Base-by-base conservation (phyloP, 2,797 vertebrate genomes). In the Petrocephalus schoutedeni region DNA sequence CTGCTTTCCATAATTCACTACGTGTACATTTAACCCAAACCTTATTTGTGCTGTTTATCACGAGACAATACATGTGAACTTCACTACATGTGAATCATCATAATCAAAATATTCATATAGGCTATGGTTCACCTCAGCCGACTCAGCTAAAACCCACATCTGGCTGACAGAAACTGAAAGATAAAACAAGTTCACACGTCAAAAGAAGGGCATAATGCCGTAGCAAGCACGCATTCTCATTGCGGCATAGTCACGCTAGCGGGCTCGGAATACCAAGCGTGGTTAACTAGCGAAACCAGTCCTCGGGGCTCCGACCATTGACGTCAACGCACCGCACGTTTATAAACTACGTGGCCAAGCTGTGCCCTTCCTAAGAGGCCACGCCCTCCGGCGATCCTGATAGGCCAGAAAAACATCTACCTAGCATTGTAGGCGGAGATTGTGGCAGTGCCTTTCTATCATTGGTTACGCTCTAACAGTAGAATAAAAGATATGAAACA, bases 241-340 rank as follows among this genome's bases (percentile, higher is more conserved):
- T 49, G 8, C 41, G 45, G 41, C 45, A 16, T 19, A 80, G 56
- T 80, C 41, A 80, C 74, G 8, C 41, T 49, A 49, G 74, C 41
- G 74, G 19, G 74, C n/a, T 49, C 19, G 19, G 74, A 80, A 80
- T 80, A 45, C 36, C 74, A 49, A 80, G 41, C 74, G 21, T 56
- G 82, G 56, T 84, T 53, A 84, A 84, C 12, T 84, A 53, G 10
- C 2, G 23, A 84, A 84, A 56, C 82, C 57, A 84, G 45, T 58
- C 58, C 59, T 61, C 16, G 12, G 23, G 8, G 45, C 45, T 21
- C 49, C 45, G 5, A 67, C 58, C 92, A 92, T 90, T 95, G 93
- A 95, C 95, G 95, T 95, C 94, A 95, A 92, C 91, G 89, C 91
- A 80, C 92, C 87, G 86, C 53, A 51, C n/a, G 23, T 87, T 54